These are phyloP conservation scores for Microctenopoma steveboyesi DNA, from an alignment of 2,797 vertebrate species.

Conservation along the genomic window DNA sequence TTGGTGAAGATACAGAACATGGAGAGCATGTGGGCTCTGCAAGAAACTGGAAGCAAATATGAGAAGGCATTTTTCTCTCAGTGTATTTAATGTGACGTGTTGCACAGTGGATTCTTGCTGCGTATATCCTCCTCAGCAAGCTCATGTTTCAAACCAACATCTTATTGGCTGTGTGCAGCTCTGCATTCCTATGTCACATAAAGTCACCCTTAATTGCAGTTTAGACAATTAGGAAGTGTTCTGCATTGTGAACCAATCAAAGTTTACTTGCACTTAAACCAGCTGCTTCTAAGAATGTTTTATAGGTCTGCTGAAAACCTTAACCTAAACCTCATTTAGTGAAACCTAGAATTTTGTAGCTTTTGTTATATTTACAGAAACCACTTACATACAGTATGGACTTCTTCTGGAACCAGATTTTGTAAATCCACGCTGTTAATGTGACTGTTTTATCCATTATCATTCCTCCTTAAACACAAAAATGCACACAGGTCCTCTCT, in stretches of 20 bases:
- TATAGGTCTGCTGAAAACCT: constrained; percentile 46
- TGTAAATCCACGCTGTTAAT: not conserved
- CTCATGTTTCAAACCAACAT: constrained; percentile 47
- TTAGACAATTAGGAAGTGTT: constrained; percentile 55
- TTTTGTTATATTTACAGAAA: constrained; percentile 13
- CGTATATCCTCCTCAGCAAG: constrained; percentile 37
- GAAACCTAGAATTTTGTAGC: constrained; percentile 27
- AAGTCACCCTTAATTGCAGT: constrained; percentile 58
- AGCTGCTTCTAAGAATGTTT: constrained; percentile 59
- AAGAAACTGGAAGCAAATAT: not conserved
- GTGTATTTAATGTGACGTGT: constrained; percentile 3
- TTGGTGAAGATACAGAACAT: constrained; percentile 44
- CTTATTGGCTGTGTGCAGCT: constrained; percentile 58
- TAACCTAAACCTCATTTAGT: constrained; percentile 44
- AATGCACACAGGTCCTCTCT: constrained; percentile 25
- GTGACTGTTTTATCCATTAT: constrained; percentile 49
- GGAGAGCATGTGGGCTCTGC: constrained; percentile 22
- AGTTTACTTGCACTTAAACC: constrained; percentile 47
- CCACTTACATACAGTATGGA: constrained; percentile 11
- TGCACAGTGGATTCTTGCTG: constrained; percentile 3
- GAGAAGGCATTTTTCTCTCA: not conserved
- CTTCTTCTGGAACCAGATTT: constrained; percentile 14
- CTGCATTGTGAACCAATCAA: constrained; percentile 45
- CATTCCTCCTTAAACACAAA: constrained; percentile 7
- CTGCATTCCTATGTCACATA: constrained; percentile 49